A percentile compares a stretch with the other conserved stretches of the same genome.
phyloP scores from a whole-genome alignment of 1,140 invertebrate genomes.

The Acromyrmex heyeri region DNA sequence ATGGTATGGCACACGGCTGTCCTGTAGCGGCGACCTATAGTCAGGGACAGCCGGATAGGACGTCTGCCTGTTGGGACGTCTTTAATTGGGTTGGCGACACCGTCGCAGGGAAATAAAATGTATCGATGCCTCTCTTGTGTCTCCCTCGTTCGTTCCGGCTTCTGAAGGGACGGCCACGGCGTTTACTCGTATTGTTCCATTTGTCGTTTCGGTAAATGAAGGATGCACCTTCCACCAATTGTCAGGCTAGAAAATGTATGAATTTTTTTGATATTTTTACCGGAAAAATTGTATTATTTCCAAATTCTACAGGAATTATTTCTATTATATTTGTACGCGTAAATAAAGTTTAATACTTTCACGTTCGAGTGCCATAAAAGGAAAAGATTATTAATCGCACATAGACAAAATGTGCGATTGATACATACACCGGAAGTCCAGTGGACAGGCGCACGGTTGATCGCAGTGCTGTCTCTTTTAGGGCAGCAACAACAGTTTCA shows the following conservation, averaged over 20 bases:
- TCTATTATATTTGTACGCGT: background rate
- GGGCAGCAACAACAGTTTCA: conserved; percentile 97
- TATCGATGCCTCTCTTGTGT: conserved; percentile 71
- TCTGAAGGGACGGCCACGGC: conserved; percentile 36
- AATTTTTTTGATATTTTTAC: background rate
- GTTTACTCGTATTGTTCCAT: conserved; percentile 44
- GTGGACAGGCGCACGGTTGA: conserved; percentile 87
- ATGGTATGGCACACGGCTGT: conserved; percentile 60
- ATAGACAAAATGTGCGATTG: conserved; percentile 25
- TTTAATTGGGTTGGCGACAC: conserved; percentile 86
- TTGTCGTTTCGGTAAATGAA: conserved; percentile 38
- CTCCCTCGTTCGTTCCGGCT: conserved; percentile 55
- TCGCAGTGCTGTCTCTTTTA: conserved; percentile 94
- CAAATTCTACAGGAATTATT: background rate
- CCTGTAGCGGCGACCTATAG: conserved; percentile 60
- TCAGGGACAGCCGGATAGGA: conserved; percentile 74
- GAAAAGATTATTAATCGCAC: no score
- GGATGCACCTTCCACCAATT: background rate
- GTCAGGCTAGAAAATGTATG: background rate
- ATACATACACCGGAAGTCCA: conserved; percentile 75
- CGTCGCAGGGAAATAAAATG: conserved; percentile 81
- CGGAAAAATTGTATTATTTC: background rate
- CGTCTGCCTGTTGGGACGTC: conserved; percentile 84
- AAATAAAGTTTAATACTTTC: background rate
- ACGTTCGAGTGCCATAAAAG: background rate